phyloP scores from a whole-genome alignment of 2,888 invertebrate genomes.

The Chesias legatella region DNA sequence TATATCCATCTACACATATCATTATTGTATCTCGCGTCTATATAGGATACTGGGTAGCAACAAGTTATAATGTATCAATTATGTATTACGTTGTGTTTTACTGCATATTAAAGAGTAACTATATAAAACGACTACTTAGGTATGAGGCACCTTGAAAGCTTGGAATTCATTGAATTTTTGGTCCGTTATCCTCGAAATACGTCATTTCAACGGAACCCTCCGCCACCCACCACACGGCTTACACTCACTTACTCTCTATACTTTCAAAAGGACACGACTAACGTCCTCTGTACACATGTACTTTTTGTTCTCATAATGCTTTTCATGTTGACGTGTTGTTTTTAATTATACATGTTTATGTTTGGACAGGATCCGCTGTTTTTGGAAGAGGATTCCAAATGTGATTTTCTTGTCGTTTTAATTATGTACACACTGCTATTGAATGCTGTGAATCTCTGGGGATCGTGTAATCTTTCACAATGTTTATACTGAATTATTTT shows the following conservation, averaged over 20 bases:
- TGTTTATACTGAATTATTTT: too few species aligned
- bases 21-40: too few species aligned
- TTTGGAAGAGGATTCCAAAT: conserved; percentile 10
- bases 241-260: background rate
- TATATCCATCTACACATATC: too few species aligned
- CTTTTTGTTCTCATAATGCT: conserved; percentile 10
- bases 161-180: background rate
- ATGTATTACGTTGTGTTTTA: too few species aligned
- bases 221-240: background rate
- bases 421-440: conserved; percentile 5
- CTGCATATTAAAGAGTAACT: too few species aligned
- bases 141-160: too few species aligned
- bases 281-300: conserved; percentile 21
- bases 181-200: background rate
- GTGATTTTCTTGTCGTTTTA: conserved; percentile 25
- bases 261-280: conserved; percentile 21
- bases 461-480: too few species aligned
- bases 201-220: conserved; percentile 7
- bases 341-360: conserved; percentile 30
- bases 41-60: too few species aligned
- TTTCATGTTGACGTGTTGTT: conserved; percentile 23
- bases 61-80: too few species aligned
- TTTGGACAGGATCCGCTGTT: conserved; percentile 22
- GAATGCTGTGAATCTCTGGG: too few species aligned
- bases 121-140: too few species aligned